Percentiles rank a stretch among this genome's conserved stretches.
Evolutionary conservation across 2,888 invertebrate species (phyloP).

Genomic region (Neoaliturus tenellus): DNA sequence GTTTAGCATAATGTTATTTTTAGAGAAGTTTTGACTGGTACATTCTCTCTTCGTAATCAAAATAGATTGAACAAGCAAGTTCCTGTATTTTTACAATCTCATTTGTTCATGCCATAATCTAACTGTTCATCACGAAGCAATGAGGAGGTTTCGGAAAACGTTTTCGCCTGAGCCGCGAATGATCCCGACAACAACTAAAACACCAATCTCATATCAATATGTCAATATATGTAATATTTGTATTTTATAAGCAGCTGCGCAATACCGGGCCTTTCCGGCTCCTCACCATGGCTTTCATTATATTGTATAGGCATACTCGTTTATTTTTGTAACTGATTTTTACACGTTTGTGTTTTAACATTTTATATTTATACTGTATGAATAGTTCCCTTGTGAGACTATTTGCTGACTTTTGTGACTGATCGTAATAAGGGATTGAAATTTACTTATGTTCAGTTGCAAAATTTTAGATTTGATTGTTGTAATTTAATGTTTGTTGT

Average conservation of each 20-base stretch:
- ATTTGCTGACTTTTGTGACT: neutral
- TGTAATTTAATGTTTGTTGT: too few species aligned
- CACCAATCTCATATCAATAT: constrained; percentile 33
- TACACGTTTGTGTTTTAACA: constrained; percentile 20
- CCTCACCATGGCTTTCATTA: neutral
- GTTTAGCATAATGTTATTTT: constrained; percentile 11
- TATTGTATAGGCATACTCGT: neutral
- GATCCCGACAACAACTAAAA: constrained; percentile 36
- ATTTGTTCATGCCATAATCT: neutral
- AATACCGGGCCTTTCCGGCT: neutral
- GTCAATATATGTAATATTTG: constrained; percentile 35
- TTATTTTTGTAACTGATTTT: constrained; percentile 19
- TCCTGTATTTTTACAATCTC: neutral
- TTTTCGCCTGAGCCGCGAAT: constrained; percentile 16
- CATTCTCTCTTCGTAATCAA: neutral
- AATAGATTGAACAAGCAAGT: constrained; percentile 1
- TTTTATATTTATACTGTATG: neutral
- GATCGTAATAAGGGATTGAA: constrained; percentile 16
- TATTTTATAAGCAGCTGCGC: constrained; percentile 23
- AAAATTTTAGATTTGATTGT: too few species aligned
- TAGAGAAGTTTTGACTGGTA: neutral
- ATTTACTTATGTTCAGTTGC: too few species aligned
- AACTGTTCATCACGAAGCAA: neutral
- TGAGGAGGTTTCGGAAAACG: neutral
- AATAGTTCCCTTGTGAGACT: neutral